Base-by-base conservation (phyloP, 2,797 vertebrate genomes). In the Coregonus sp. region DNA sequence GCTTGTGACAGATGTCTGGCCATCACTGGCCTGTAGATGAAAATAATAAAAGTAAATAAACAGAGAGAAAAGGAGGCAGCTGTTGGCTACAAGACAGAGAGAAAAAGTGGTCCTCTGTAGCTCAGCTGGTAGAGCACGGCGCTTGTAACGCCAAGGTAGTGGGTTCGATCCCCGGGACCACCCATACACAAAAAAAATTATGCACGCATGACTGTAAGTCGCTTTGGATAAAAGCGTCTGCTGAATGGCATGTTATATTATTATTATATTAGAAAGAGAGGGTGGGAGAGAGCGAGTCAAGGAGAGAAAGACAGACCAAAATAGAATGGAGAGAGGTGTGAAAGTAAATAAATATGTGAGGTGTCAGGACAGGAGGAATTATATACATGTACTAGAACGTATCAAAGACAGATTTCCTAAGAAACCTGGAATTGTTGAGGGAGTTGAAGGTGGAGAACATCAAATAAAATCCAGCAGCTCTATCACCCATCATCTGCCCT, bases 1-100 rank as follows among this genome's bases (percentile, higher is more conserved):
- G 88, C 92, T 84, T 90, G 90, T 91, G 92, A 93, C 92, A 94
- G 92, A 94, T 93, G 92, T 92, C 82, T 90, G 87, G 90, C 89
- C 91, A 89, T 90, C 87, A 88, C 86, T 87, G 88, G 89, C 84
- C 84, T 81, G 84, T 90, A 90, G 90, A 93, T 89, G 89, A 87
- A 88, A 92, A 91, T 92, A 93, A 93, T 92, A 92, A 90, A 92
- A 91, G 89, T 89, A 89, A 88, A 66, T 29, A 18, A 47, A 90
- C 89, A 92, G 91, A 87, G 91, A 7, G 40, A 40, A 40, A 40
- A 40, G 90, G 87, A 90, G 90, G 88, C 92, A 92, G 90, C 91
- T 93, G 92, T 92, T 90, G 89, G 92, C 84, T 73, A 40, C 50
- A 63, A 82, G 70, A 25, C 25, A 25, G 25, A 25, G 25, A 25